Evolutionary conservation across 2,888 invertebrate species (phyloP), one percentile per base, ranked within the genome.

Genomic region (Tinea trinotella): DNA sequence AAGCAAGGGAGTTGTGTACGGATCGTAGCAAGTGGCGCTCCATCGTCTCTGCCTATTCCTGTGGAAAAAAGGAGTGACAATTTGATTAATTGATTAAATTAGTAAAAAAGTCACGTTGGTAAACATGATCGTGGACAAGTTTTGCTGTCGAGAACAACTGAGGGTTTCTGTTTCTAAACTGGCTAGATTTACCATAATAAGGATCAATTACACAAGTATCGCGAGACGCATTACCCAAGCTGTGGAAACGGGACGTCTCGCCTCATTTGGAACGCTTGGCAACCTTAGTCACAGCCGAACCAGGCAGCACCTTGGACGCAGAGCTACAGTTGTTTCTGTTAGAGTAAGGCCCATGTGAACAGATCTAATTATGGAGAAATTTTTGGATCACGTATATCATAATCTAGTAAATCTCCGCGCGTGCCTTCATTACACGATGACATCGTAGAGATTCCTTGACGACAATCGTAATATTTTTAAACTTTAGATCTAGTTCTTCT

Each of bases 321-420:
- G n/a, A n/a, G n/a, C n/a, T n/a, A n/a, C n/a, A n/a, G n/a, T n/a
- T n/a, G n/a, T n/a, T n/a, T n/a, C n/a, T n/a, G n/a, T n/a, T n/a
- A n/a, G n/a, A n/a, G n/a, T n/a, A n/a, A 7, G 12, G 24, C 13
- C 68, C 82, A 81, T 85, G 84, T 73, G 84, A 85, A 85, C 75
- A 65, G 69, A 65, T 68, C 80, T 82, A 78, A 73, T 85, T 85
- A 85, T 67, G 66, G 68, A 65, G 63, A 66, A 72, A 67, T 71
- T 69, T 66, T 70, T 70, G 63, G 62, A 67, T 76, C 84, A 84
- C 84, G 84, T 84, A 78, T 30, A n/a, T n/a, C 12, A n/a, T 50
- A 22, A 48, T 48, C 48, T 19, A 48, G 48, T 65, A 57, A 60
- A 63, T 57, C 57, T 56, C 59, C 59, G 58, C 57, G 67, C 64